Evolutionary conservation across 2,797 vertebrate genomes (phyloP), one percentile per base, ranked within the genome.

Genomic region (Eulemur coronatus): DNA sequence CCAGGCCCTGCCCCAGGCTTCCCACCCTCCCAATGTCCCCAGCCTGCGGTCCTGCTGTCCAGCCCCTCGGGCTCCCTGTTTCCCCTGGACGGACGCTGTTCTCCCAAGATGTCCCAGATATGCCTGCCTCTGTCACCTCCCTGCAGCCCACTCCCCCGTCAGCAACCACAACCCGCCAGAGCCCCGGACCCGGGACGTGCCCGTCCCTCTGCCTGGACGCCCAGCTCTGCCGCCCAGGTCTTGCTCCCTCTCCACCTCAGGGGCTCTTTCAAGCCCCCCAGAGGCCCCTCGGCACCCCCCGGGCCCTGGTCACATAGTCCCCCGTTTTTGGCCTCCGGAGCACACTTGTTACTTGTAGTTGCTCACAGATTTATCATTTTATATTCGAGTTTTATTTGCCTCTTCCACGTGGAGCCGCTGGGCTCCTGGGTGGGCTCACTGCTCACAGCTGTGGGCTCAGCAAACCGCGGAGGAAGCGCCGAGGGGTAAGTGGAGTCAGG

Each of bases 301-400:
- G n/a, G 18, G 59, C 52, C 33, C 50, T 12, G 46, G 17, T 4
- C 84, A 41, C 24, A 3, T 26, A 4, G 48, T 41, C 1, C 41
- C 81, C 5, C 0, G 0, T 8, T 7, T 30, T 4, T 2, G 0
- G 14, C 48, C 38, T 14, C 63, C 1, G 2, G 3, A 13, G 30
- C 52, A 1, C 11, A 35, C 46, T 26, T 35, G 46, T 35, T 20
- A 0, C 75, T 15, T 3, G 43, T 2, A 4, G 5, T 6, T 3
- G n/a, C 59, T 28, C 43, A 2, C 1, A 0, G 1, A 35, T 1
- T 10, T 5, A 11, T 0, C 0, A 12, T 85, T 1, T 61, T 43
- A 2, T 8, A 24, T 38, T 3, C n/a, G 7, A 41, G 1, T 52
- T 69, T 10, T 3, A 50, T 41, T 7, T 18, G 12, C 63, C 26